Evolutionary conservation across 2,888 invertebrate genomes (phyloP).

Genomic region (Drosophila mettleri): DNA sequence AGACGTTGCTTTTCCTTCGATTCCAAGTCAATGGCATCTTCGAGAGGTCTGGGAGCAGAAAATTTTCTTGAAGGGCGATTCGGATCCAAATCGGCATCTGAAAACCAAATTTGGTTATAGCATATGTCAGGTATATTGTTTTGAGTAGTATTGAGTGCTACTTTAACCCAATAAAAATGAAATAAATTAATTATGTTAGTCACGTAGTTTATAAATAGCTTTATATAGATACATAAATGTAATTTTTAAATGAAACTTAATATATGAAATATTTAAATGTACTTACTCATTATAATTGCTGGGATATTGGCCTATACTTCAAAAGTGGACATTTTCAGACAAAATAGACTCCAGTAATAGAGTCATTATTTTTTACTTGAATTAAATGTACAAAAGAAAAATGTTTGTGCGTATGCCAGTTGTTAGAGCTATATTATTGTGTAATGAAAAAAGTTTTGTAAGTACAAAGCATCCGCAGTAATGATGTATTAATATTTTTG

Average conservation of each 20-base stretch:
- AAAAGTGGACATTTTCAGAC: conserved; percentile 64
- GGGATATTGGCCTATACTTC: conserved; percentile 48
- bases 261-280: conserved; percentile 18
- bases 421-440: not conserved
- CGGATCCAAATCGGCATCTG: conserved; percentile 88
- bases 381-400: conserved; percentile 4
- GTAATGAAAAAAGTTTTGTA: not conserved
- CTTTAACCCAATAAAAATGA: not conserved
- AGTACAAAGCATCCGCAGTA: not conserved
- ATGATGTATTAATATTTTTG: too few species aligned
- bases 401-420: not conserved
- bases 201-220: conserved; percentile 18
- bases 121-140: not conserved
- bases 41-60: conserved; percentile 87
- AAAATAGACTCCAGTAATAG: conserved; percentile 64
- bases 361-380: conserved; percentile 41
- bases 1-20: conserved; percentile 88
- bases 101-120: conserved; percentile 44
- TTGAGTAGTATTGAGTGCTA: not conserved
- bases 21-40: conserved; percentile 87
- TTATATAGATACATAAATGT: not conserved
- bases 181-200: not conserved
- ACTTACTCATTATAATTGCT: conserved; percentile 53
- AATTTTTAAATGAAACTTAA: conserved; percentile 19
- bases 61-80: conserved; percentile 90